Evolutionary conservation across 1,140 invertebrate genomes (phyloP).

Genomic region (Meloidogyne exigua): DNA sequence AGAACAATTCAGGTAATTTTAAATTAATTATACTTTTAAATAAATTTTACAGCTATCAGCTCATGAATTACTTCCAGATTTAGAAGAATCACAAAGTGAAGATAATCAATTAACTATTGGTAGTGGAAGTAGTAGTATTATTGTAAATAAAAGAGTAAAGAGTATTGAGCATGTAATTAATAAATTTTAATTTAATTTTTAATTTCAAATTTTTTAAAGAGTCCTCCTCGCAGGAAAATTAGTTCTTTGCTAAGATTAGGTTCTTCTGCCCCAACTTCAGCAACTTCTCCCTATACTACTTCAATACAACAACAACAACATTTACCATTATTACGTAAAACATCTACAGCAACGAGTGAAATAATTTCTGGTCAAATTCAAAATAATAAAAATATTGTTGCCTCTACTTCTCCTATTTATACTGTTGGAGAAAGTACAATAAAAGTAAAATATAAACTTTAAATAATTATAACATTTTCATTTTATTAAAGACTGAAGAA

Average conservation of each 20-base stretch:
- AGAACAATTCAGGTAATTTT: not conserved
- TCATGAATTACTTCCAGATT: constrained; percentile 26
- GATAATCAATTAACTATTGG: constrained; percentile 6
- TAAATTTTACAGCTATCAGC: constrained; percentile 7
- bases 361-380: not conserved
- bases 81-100: constrained; percentile 14
- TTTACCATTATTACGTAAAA: constrained; percentile 1
- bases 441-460: not conserved
- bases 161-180: not conserved
- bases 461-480: not conserved
- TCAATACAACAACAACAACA: not conserved
- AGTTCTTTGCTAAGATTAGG: not conserved
- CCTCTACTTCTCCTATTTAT: not conserved
- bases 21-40: not conserved
- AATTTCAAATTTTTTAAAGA: not conserved
- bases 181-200: not conserved
- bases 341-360: not conserved
- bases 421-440: not conserved
- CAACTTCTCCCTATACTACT: not conserved
- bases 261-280: not conserved
- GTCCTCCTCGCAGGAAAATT: not conserved
- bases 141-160: not conserved
- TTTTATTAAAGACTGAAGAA: not conserved
- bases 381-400: not conserved
- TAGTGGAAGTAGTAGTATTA: constrained; percentile 4